Evolutionary conservation across 2,888 invertebrate genomes (phyloP).

Genomic region (Cataglyphis altisquamis): DNA sequence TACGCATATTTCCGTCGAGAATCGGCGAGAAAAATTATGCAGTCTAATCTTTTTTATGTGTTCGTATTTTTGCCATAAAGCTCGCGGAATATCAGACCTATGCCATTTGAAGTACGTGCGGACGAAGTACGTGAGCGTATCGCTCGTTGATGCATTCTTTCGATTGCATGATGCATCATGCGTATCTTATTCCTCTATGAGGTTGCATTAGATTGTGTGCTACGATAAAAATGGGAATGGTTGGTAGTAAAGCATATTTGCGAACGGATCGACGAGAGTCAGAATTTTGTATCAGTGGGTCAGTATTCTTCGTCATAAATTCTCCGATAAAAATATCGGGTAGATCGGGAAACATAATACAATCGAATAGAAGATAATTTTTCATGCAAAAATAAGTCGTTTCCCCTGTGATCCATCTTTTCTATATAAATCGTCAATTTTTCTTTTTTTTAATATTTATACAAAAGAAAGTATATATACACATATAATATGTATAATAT

Average conservation of each 20-base stretch:
- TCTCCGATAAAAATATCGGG: not conserved
- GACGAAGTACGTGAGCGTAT: slow-evolving; percentile 12
- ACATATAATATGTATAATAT: not conserved
- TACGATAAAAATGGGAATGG: slow-evolving; percentile 27
- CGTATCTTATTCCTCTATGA: not conserved
- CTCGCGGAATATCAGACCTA: not conserved
- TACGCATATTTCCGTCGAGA: slow-evolving; percentile 16
- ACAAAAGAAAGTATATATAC: not conserved
- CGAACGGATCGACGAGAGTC: not conserved
- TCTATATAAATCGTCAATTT: not conserved
- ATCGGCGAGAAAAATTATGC: slow-evolving; percentile 39
- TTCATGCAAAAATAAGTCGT: not conserved
- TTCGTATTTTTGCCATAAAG: slow-evolving; percentile 24
- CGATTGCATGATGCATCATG: slow-evolving; percentile 33
- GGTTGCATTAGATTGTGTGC: not conserved
- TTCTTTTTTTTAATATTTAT: not conserved
- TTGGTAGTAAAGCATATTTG: slow-evolving; percentile 4
- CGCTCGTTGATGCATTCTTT: slow-evolving; percentile 30
- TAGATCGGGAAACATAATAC: not conserved
- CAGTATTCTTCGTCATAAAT: not conserved
- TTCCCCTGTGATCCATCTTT: not conserved
- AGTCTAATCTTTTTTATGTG: slow-evolving; percentile 42
- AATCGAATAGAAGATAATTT: not conserved
- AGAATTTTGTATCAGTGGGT: not conserved
- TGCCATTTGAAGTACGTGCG: not conserved